Evolutionary conservation across 2,888 invertebrate genomes (phyloP).

Genomic region (Uropetala carovei): DNA sequence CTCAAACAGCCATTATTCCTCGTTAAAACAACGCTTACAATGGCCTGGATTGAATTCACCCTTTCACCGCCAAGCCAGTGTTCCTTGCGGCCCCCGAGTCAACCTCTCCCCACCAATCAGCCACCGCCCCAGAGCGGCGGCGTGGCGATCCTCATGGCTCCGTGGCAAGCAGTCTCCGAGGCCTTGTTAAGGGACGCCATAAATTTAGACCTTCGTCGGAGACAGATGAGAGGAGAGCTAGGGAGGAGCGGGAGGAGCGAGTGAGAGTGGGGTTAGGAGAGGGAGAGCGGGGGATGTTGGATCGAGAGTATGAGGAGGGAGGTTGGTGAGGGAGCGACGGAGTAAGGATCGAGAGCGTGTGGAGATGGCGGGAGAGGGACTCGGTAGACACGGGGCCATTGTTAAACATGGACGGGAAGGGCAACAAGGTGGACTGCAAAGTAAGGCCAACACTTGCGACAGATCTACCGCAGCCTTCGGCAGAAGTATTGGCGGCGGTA

Average conservation of each 20-base stretch:
- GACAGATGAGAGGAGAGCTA: slow-evolving; percentile 15
- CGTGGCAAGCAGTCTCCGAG: slow-evolving; percentile 62
- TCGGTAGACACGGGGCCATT: slow-evolving; percentile 8
- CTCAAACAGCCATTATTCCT: slow-evolving; percentile 62
- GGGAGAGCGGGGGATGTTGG: too few relatives aligned
- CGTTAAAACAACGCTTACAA: slow-evolving; percentile 58
- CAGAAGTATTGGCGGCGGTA: slow-evolving; percentile 21
- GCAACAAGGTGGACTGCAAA: not conserved
- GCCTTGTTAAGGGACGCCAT: slow-evolving; percentile 60
- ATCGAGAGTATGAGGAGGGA: too few relatives aligned
- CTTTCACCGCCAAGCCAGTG: slow-evolving; percentile 47
- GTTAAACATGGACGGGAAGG: slow-evolving; percentile 16
- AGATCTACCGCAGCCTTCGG: slow-evolving; percentile 46
- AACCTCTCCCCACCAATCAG: slow-evolving; percentile 49
- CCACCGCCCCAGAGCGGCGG: slow-evolving; percentile 19
- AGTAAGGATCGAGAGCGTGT: not conserved
- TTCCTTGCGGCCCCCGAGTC: slow-evolving; percentile 45
- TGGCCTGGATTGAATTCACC: slow-evolving; percentile 60
- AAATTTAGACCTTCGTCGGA: slow-evolving; percentile 47
- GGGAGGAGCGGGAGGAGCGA: not conserved
- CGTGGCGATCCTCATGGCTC: slow-evolving; percentile 17
- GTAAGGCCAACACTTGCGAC: slow-evolving; percentile 36
- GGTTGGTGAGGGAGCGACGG: too few relatives aligned
- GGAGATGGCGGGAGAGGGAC: not conserved
- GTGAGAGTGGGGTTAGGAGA: not conserved